Evolutionary conservation across 2,797 vertebrate genomes (phyloP).

Genomic region (Labroides dimidiatus): DNA sequence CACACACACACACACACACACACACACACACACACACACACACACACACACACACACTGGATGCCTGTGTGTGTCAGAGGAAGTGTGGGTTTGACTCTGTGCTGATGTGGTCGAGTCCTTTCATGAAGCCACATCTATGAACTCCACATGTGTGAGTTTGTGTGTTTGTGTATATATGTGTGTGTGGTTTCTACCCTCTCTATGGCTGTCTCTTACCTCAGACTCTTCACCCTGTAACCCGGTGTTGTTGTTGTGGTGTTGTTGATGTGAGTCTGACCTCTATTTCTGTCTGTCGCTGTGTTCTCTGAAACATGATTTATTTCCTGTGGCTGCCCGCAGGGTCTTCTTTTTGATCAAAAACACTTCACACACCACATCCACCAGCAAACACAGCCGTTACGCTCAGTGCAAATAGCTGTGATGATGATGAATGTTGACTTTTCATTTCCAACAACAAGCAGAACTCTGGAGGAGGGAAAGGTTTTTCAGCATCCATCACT

Average conservation of each 20-base stretch:
- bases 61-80: conserved; percentile 39
- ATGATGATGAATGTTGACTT: background rate
- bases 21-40: conserved; percentile 8
- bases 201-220: background rate
- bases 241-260: too few relatives aligned
- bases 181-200: background rate
- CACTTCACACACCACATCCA: background rate
- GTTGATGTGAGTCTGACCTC: background rate
- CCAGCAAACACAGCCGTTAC: background rate
- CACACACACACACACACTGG: too few relatives aligned
- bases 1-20: conserved; percentile 9
- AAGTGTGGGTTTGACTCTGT: conserved; percentile 34
- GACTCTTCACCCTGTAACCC: too few relatives aligned
- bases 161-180: background rate
- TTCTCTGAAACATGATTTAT: too few relatives aligned
- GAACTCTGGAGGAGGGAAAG: too few relatives aligned
- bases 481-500: too few relatives aligned
- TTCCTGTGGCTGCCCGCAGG: background rate
- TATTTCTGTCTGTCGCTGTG: background rate
- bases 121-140: conserved; percentile 30
- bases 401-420: background rate
- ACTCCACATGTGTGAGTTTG: background rate
- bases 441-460: background rate
- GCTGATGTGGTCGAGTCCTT: conserved; percentile 1
- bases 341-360: background rate